These are phyloP conservation scores for Callorhinus ursinus DNA, from an alignment of 2,113 vertebrate genomes.

Conservation along the genomic window DNA sequence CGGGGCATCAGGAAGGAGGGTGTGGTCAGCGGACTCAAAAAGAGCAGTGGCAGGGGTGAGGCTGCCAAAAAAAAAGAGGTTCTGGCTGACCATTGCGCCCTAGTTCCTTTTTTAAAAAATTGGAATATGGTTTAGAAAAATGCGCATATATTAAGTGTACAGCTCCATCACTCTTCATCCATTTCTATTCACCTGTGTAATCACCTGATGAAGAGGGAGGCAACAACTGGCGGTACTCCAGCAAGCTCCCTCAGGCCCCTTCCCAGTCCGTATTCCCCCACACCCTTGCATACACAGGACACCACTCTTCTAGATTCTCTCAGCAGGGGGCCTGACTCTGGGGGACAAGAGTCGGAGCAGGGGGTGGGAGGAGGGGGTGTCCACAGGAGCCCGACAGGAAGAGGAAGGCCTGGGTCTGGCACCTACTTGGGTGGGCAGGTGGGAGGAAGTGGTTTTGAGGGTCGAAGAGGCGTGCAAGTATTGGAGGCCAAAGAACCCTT, in stretches of 20 bases:
- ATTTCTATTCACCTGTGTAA: not conserved
- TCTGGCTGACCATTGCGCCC: not conserved
- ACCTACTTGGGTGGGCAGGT: fast-evolving
- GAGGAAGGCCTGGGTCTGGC: not conserved
- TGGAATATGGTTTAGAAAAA: not conserved
- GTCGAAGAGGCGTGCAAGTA: not conserved
- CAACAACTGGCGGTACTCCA: fast-evolving
- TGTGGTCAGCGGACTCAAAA: fast-evolving
- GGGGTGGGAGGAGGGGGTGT: not conserved
- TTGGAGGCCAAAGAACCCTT: not conserved
- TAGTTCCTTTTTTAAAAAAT: not conserved
- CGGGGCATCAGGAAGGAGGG: not conserved
- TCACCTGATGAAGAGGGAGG: not conserved
- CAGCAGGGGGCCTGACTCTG: not conserved
- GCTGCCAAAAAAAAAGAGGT: not conserved
- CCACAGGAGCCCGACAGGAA: not conserved
- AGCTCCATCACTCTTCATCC: not conserved
- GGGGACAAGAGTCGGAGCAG: not conserved
- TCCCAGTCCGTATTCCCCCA: not conserved
- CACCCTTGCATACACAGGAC: fast-evolving
- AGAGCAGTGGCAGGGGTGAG: not conserved
- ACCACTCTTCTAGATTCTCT: not conserved
- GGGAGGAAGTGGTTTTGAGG: not conserved
- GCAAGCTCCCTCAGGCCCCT: not conserved
- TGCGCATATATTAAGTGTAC: not conserved